phyloP scores from a whole-genome alignment of 2,113 vertebrate species.

The Rostratula benghalensis region DNA sequence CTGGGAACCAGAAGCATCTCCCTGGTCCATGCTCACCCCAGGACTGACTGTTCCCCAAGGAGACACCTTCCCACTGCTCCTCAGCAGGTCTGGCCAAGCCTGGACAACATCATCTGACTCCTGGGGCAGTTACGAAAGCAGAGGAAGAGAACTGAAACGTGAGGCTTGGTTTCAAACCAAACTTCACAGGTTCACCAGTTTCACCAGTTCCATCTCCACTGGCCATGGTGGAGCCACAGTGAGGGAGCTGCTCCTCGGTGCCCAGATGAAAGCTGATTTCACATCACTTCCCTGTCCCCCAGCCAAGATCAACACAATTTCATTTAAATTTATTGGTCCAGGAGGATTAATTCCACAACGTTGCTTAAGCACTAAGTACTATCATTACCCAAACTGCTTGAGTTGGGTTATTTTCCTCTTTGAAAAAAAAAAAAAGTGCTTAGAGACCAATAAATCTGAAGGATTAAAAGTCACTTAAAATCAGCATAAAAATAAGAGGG shows the following conservation, averaged over 20 bases:
- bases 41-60: background rate
- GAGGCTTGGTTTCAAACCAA: background rate
- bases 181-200: background rate
- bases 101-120: background rate
- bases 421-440: background rate
- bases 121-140: background rate
- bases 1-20: background rate
- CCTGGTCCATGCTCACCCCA: too few species aligned
- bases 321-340: background rate
- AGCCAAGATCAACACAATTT: background rate
- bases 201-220: background rate
- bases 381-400: slow-evolving; percentile 10
- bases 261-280: background rate
- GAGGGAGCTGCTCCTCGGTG: background rate
- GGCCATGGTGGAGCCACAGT: rapidly evolving
- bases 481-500: slow-evolving; percentile 8
- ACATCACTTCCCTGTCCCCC: background rate
- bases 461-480: slow-evolving; percentile 52
- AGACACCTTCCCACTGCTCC: background rate
- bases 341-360: background rate
- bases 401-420: slow-evolving; percentile 4
- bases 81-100: background rate
- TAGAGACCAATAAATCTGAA: background rate
- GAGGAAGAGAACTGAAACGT: background rate
- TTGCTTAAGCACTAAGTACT: background rate